Conservation (phyloP, 2,888 invertebrate species). For the Parascotia fuliginaria region DNA sequence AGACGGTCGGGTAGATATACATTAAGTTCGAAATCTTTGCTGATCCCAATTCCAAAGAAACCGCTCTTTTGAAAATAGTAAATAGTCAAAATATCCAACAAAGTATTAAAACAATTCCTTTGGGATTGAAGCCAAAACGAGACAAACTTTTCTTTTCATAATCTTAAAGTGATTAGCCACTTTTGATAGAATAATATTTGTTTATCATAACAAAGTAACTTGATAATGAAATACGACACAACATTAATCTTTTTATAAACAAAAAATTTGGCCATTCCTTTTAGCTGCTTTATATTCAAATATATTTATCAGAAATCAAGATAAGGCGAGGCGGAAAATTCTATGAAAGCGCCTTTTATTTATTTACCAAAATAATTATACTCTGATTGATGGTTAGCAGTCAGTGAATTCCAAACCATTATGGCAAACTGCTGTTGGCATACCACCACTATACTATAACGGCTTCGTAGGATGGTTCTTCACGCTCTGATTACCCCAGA, state of each 20-base stretch:
- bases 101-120: too few species aligned
- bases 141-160: neutral
- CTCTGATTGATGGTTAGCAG: too few species aligned
- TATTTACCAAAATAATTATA: neutral
- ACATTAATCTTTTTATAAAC: slow-evolving; percentile 25
- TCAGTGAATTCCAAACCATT: too few species aligned
- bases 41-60: too few species aligned
- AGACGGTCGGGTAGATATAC: too few species aligned
- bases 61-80: too few species aligned
- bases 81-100: too few species aligned
- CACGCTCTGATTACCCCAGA: too few species aligned
- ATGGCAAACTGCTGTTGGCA: too few species aligned
- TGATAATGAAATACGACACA: slow-evolving; percentile 15
- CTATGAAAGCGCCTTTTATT: slow-evolving; percentile 19
- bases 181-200: slow-evolving; percentile 1
- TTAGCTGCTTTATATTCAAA: slow-evolving; percentile 38
- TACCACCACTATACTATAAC: too few species aligned
- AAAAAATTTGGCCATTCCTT: slow-evolving; percentile 25
- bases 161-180: neutral
- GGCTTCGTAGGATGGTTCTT: too few species aligned
- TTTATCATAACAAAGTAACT: slow-evolving; percentile 17
- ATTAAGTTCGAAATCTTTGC: too few species aligned
- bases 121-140: neutral
- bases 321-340: slow-evolving; percentile 11
- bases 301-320: slow-evolving; percentile 29